Evolutionary conservation across 2,797 vertebrate genomes (phyloP).

Genomic region (Sternarchorhynchus goeldii): DNA sequence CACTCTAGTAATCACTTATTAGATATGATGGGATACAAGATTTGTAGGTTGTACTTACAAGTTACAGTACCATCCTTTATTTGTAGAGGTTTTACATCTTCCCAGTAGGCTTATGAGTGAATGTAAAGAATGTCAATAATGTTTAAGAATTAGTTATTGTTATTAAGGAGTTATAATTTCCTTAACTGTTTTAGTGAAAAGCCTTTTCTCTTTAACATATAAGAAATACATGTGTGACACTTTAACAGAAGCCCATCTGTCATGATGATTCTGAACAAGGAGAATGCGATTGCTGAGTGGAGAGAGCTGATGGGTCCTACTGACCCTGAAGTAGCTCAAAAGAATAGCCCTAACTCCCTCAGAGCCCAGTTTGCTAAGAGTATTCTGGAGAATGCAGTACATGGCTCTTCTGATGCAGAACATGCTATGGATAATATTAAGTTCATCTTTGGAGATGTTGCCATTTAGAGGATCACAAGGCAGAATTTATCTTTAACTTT

Average conservation of each 20-base stretch:
- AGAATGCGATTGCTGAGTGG: constrained; percentile 78
- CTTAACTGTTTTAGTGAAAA: too few relatives aligned
- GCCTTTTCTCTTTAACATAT: neutral
- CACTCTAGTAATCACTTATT: too few relatives aligned
- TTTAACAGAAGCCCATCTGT: constrained; percentile 72
- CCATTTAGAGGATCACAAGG: neutral
- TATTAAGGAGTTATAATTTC: too few relatives aligned
- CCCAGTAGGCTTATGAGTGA: too few relatives aligned
- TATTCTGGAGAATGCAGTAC: constrained; percentile 72
- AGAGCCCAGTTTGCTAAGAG: constrained; percentile 70
- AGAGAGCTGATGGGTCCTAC: constrained; percentile 71
- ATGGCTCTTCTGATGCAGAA: constrained; percentile 63
- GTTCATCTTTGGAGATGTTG: constrained; percentile 41
- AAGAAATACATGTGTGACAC: neutral
- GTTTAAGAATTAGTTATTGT: too few relatives aligned
- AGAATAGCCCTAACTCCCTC: constrained; percentile 61
- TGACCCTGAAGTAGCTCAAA: too few relatives aligned
- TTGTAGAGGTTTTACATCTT: too few relatives aligned
- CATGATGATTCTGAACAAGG: constrained; percentile 75
- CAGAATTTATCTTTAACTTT: too few relatives aligned
- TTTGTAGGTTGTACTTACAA: too few relatives aligned
- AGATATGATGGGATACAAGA: too few relatives aligned
- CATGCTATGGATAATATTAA: constrained; percentile 53
- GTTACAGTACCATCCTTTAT: too few relatives aligned
- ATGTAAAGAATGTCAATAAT: too few relatives aligned